phyloP scores from a whole-genome alignment of 1,140 invertebrate genomes.

The Zaprionus tsacasi region DNA sequence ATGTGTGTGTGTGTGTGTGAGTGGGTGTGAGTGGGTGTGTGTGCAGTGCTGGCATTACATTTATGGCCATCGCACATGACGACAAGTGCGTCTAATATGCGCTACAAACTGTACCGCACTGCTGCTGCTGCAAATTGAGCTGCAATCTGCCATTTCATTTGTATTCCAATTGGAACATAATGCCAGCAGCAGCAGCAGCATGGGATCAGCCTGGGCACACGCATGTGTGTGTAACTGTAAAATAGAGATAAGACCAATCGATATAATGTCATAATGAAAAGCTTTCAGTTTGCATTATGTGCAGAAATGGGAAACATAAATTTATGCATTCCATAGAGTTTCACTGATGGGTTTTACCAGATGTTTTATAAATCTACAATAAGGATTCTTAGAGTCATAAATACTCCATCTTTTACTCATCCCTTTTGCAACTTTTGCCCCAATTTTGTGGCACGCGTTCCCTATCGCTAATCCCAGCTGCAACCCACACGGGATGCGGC shows the following conservation, averaged over 20 bases:
- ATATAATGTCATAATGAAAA: conserved; percentile 9
- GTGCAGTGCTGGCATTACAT: conserved; percentile 50
- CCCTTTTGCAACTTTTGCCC: no score
- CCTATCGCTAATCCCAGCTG: not conserved
- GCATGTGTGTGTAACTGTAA: conserved; percentile 4
- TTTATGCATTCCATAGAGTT: not conserved
- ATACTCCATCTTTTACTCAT: no score
- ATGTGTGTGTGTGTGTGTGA: not conserved
- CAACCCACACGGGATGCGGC: conserved; percentile 12
- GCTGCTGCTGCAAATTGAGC: conserved; percentile 32
- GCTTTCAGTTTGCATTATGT: conserved; percentile 17
- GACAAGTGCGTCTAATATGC: conserved; percentile 58
- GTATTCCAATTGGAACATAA: conserved; percentile 7
- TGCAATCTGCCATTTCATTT: conserved; percentile 32
- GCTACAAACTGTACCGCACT: conserved; percentile 42
- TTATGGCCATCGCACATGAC: conserved; percentile 56
- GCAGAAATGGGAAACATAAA: not conserved
- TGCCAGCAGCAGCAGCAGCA: not conserved
- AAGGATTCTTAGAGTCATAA: no score
- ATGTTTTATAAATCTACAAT: no score
- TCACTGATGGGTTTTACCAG: no score
- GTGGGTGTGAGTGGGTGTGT: not conserved
- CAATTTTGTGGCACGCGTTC: not conserved
- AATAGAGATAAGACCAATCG: conserved; percentile 14
- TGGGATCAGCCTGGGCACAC: conserved; percentile 1